A percentile compares a stretch with the other conserved stretches of the same genome.
These are phyloP conservation scores for Phocoena phocoena DNA, from an alignment of 2,113 vertebrate genomes.

Conservation along the genomic window DNA sequence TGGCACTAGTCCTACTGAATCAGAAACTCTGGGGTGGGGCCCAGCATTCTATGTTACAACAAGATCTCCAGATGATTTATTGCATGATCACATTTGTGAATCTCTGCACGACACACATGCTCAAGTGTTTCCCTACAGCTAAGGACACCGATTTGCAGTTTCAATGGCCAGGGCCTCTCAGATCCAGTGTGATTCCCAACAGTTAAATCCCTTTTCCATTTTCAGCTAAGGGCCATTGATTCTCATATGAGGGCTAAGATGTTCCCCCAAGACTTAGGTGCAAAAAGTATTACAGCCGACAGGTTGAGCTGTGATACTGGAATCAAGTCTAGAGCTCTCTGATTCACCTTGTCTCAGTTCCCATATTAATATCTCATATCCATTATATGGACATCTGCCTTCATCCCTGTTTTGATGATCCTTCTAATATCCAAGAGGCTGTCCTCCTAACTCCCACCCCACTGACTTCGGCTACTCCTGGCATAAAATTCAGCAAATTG, in stretches of 20 bases:
- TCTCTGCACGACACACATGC: background rate
- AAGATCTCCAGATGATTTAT: background rate
- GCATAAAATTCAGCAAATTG: background rate
- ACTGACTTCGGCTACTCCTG: background rate
- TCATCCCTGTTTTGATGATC: background rate
- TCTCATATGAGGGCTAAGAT: background rate
- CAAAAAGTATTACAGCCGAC: background rate
- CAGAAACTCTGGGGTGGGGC: background rate
- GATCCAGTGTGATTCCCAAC: background rate
- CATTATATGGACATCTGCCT: background rate
- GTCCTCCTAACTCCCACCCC: background rate
- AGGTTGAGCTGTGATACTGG: background rate
- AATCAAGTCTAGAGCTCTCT: background rate
- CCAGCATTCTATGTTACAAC: background rate
- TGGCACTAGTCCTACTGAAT: background rate
- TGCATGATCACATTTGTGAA: background rate
- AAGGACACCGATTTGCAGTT: background rate
- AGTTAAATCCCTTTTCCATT: background rate
- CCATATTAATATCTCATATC: background rate
- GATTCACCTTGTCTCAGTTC: background rate
- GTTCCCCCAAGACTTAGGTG: background rate
- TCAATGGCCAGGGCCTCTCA: background rate
- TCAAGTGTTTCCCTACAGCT: background rate
- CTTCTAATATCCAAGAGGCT: background rate
- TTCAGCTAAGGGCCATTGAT: background rate